Evolutionary conservation across 2,113 vertebrate species (phyloP), one percentile per base, ranked within the genome.

Genomic region (Atherinomorus stipes): DNA sequence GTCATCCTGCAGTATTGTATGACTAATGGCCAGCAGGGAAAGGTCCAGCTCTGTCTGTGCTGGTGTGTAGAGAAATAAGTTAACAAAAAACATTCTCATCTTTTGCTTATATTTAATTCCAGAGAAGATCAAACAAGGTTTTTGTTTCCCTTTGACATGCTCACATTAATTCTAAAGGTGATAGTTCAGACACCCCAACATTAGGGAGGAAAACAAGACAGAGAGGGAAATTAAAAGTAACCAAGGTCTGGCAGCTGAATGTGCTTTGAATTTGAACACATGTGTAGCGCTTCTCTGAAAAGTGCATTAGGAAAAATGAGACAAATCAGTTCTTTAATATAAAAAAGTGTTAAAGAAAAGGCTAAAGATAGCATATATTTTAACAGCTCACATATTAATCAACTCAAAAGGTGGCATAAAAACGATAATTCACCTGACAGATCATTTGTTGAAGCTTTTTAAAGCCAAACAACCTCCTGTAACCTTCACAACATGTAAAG

Each of bases 1-100:
- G 84, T 80, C 68, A 78, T 23, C 62, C 25, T 26, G 50, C 60
- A 69, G 74, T 66, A 63, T 72, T 60, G 61, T 64, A 34, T 12
- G 51, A 59, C 61, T 65, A 78, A 77, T 57, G 34, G 44, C 76
- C 15, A 52, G 18, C 7, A 42, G 61, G 78, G 58, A 59, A 76
- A 78, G 50, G 31, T 59, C 62, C 74, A 63, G 51, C 53, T 58
- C 49, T 70, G 60, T 18, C 56, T 19, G 4, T n/a, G 12, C 34
- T n/a, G 53, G 2, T 18, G 64, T 61, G 45, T 52, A 44, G 53
- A 58, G 49, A 64, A 54, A 54, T 16, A 26, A 21, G 7, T 34
- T 34, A 8, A n/a, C 3, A 22, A 19, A 51, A 15, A 37, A 22
- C 21, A 11, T 47, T 23, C 44, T 44, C 34, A 28, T 69, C 10